Evolutionary conservation across 2,113 vertebrate genomes (phyloP).

Genomic region (Pampusana beccarii): DNA sequence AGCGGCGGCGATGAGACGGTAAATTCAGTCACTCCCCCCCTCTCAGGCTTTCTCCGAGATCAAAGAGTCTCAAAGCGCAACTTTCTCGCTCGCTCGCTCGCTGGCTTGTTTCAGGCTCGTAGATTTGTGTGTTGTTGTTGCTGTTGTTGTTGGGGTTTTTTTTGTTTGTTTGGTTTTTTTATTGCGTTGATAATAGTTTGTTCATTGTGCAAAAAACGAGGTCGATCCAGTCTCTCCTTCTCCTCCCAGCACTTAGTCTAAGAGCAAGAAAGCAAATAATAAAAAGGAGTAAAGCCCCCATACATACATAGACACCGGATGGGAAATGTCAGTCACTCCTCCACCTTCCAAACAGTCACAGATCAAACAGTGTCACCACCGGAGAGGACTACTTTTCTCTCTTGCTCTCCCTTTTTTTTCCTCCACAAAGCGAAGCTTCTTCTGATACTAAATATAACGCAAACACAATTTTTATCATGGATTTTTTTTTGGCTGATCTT

Average conservation of each 20-base stretch:
- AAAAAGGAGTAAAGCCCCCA: constrained; percentile 80
- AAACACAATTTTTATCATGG: constrained; percentile 77
- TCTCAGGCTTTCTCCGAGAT: constrained; percentile 76
- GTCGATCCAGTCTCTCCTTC: constrained; percentile 78
- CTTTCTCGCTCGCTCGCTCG: constrained; percentile 75
- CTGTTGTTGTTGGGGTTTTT: neutral
- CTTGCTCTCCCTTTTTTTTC: constrained; percentile 74
- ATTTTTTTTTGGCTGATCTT: constrained; percentile 72
- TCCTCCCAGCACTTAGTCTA: constrained; percentile 77
- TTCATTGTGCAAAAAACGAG: constrained; percentile 81
- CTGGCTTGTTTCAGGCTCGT: constrained; percentile 70
- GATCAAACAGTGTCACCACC: constrained; percentile 87
- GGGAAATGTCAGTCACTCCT: constrained; percentile 92
- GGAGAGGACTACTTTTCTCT: constrained; percentile 82
- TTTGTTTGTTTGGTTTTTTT: constrained; percentile 53
- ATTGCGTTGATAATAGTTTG: constrained; percentile 75
- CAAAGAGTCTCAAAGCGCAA: constrained; percentile 82
- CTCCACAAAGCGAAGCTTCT: constrained; percentile 74
- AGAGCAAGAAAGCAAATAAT: constrained; percentile 81
- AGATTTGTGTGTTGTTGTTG: constrained; percentile 68
- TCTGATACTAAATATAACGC: constrained; percentile 80
- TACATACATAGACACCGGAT: constrained; percentile 83
- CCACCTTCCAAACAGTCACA: constrained; percentile 88
- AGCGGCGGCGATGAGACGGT: constrained; percentile 72
- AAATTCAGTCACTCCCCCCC: constrained; percentile 81